phyloP scores from a whole-genome alignment of 2,113 vertebrate genomes.

The Serinus canaria region DNA sequence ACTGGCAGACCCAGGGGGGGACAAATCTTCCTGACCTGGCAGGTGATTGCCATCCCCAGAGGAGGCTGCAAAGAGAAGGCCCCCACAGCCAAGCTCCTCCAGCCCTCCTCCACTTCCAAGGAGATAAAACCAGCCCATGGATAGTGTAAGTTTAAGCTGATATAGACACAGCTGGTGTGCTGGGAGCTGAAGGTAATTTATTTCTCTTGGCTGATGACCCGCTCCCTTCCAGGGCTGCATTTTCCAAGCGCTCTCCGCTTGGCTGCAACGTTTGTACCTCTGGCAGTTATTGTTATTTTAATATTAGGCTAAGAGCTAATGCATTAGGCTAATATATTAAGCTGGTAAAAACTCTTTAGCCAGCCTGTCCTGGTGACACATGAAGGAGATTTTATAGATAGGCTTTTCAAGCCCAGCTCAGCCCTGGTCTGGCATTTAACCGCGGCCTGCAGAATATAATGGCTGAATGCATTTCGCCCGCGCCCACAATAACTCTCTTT shows the following conservation, averaged over 20 bases:
- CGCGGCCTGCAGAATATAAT: not conserved
- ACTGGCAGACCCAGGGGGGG: not conserved
- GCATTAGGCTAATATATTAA: slow-evolving; percentile 31
- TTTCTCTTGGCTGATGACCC: slow-evolving; percentile 53
- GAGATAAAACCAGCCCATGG: not conserved
- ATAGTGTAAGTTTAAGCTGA: not conserved
- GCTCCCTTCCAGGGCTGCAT: not conserved
- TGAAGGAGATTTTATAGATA: slow-evolving; percentile 29
- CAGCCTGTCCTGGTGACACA: slow-evolving; percentile 5
- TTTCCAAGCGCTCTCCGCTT: not conserved
- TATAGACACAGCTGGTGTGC: slow-evolving; percentile 23
- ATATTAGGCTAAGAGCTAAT: slow-evolving; percentile 33
- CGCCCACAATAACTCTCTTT: slow-evolving; percentile 42
- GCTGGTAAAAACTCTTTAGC: slow-evolving; percentile 13
- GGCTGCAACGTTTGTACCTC: slow-evolving; percentile 15
- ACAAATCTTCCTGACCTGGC: not conserved
- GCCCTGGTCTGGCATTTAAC: slow-evolving; percentile 1
- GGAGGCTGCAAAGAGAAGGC: not conserved
- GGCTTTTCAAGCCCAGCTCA: slow-evolving; percentile 1
- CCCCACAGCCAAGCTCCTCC: fast-evolving
- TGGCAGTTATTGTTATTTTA: slow-evolving; percentile 46
- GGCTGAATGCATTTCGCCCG: not conserved
- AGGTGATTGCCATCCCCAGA: not conserved
- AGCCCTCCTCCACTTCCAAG: not conserved
- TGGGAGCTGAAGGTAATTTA: slow-evolving; percentile 47